phyloP scores from a whole-genome alignment of 2,797 vertebrate genomes.

The Columba guinea region DNA sequence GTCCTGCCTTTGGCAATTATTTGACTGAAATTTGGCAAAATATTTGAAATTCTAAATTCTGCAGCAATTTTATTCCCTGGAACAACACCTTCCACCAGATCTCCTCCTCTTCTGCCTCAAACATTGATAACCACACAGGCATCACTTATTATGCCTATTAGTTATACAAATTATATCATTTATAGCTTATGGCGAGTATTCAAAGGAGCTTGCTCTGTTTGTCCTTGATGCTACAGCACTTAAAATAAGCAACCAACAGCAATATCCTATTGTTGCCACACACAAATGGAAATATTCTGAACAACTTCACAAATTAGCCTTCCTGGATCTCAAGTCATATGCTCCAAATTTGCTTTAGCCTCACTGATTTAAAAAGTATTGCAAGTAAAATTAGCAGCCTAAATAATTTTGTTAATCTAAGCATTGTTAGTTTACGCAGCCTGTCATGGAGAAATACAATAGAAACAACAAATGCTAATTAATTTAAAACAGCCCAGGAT shows the following conservation, averaged over 20 bases:
- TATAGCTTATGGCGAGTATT: neutral
- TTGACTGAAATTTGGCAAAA: neutral
- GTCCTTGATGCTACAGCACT: neutral
- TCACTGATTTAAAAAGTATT: conserved; percentile 30
- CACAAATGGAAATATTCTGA: neutral
- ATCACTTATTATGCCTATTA: neutral
- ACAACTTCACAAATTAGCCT: neutral
- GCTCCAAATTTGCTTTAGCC: neutral
- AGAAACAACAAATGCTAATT: conserved; percentile 17
- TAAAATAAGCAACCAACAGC: neutral
- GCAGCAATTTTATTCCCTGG: neutral
- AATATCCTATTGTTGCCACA: neutral
- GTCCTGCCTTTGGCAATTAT: neutral
- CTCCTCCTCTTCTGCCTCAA: neutral
- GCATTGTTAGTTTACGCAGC: conserved; percentile 4
- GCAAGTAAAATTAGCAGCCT: conserved; percentile 48
- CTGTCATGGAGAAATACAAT: conserved; percentile 6
- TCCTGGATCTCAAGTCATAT: neutral
- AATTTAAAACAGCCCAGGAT: neutral
- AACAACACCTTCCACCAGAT: neutral
- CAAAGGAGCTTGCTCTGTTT: neutral
- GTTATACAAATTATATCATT: neutral
- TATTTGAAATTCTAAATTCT: neutral
- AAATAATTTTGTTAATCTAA: neutral
- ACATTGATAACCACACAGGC: neutral